These are phyloP conservation scores for Ptychodera flava DNA, from an alignment of 35 echinoderm and acorn worm genomes.

Conservation along the genomic window DNA sequence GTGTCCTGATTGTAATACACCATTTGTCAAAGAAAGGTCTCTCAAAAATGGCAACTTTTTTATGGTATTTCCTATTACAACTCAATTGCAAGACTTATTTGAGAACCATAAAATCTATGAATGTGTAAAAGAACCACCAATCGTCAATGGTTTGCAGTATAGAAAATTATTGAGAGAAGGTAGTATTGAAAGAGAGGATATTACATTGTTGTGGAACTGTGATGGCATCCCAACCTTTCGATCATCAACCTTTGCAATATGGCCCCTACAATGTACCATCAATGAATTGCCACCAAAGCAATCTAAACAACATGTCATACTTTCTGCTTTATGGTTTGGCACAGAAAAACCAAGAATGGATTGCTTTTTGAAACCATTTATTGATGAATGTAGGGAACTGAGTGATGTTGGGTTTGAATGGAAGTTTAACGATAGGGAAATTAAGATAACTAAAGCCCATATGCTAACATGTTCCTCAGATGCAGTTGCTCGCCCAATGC, in stretches of 20 bases:
- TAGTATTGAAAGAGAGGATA: neutral
- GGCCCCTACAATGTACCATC: conserved; percentile 6
- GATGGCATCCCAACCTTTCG: neutral
- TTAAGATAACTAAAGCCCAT: conserved; percentile 8
- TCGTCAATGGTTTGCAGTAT: neutral
- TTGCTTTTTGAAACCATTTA: conserved; percentile 7
- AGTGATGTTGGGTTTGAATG: neutral
- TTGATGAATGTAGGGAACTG: conserved; percentile 7
- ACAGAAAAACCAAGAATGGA: neutral
- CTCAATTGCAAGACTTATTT: neutral
- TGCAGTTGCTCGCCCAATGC: conserved; percentile 30
- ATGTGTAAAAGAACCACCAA: neutral
- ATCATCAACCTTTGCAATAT: conserved; percentile 8
- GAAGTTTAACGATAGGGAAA: neutral
- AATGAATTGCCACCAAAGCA: conserved; percentile 18
- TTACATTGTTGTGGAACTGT: neutral
- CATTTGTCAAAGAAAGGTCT: neutral
- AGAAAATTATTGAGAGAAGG: neutral
- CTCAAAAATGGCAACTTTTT: neutral
- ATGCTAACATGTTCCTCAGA: conserved; percentile 18
- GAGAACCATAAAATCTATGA: neutral
- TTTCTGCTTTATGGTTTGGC: neutral
- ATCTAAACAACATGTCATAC: conserved; percentile 8
- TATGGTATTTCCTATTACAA: neutral
- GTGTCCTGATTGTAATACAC: neutral